These are phyloP conservation scores for Mystacornis crossleyi DNA, from an alignment of 2,113 vertebrate species.

Conservation along the genomic window DNA sequence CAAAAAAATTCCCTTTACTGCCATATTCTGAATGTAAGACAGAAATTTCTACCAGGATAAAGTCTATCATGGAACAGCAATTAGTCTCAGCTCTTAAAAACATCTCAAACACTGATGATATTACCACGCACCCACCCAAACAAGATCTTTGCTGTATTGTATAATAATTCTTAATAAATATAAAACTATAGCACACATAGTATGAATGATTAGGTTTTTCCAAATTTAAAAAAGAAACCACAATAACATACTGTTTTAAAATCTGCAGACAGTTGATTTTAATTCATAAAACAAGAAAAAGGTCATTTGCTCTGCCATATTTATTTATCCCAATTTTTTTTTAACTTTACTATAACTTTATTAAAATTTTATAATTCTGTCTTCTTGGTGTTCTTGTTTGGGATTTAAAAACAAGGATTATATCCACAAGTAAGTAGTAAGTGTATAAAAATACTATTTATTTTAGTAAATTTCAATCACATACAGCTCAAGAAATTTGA, in stretches of 20 bases:
- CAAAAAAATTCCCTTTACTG: background rate
- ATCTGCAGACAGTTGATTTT: background rate
- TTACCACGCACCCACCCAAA: background rate
- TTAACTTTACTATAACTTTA: background rate
- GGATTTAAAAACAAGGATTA: background rate
- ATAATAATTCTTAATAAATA: background rate
- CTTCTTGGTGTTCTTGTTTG: background rate
- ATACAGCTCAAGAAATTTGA: background rate
- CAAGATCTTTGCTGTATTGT: background rate
- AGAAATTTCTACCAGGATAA: background rate
- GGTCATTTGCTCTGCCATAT: rapidly evolving
- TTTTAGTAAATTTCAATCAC: background rate
- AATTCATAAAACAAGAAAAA: background rate
- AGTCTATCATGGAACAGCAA: background rate
- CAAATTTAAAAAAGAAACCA: background rate
- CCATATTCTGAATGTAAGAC: background rate
- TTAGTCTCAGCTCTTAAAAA: background rate
- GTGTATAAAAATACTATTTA: background rate
- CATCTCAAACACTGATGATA: background rate
- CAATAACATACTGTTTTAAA: background rate
- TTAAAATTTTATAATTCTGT: background rate
- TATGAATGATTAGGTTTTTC: background rate
- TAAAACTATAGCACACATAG: rapidly evolving
- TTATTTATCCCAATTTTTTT: background rate
- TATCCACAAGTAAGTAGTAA: background rate